These are phyloP conservation scores for Porites cylindrica DNA, from an alignment of 92 coral and sea anemone species.

Conservation along the genomic window DNA sequence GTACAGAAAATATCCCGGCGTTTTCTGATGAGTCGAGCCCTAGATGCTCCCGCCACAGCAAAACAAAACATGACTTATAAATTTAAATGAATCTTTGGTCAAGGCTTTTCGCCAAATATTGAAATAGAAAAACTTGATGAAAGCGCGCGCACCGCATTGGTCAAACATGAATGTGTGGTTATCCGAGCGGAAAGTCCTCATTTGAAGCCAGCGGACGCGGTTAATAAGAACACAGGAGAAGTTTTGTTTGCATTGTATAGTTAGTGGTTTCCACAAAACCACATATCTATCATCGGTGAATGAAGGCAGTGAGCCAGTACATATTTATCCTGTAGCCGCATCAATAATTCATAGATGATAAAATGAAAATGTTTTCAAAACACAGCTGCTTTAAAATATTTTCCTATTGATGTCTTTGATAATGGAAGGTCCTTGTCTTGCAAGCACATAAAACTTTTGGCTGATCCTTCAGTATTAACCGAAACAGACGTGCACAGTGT, in stretches of 20 bases:
- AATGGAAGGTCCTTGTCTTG: conserved; percentile 58
- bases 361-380: conserved; percentile 93
- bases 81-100: conserved; percentile 87
- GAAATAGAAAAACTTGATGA: conserved; percentile 73
- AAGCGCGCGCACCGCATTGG: conserved; percentile 72
- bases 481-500: conserved; percentile 44
- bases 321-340: conserved; percentile 74
- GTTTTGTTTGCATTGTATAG: conserved; percentile 81
- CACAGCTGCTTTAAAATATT: conserved; percentile 90
- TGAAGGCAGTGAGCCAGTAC: conserved; percentile 89
- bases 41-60: conserved; percentile 71
- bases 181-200: conserved; percentile 74
- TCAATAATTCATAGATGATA: conserved; percentile 89
- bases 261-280: conserved; percentile 90
- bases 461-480: conserved; percentile 15
- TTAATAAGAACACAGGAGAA: conserved; percentile 70
- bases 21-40: conserved; percentile 20
- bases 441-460: conserved; percentile 19
- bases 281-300: conserved; percentile 87
- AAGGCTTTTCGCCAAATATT: conserved; percentile 88
- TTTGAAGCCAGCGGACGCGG: conserved; percentile 66
- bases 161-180: conserved; percentile 66
- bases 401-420: conserved; percentile 82
- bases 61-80: conserved; percentile 81
- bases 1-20: conserved; percentile 26